Conservation (phyloP, 2,797 vertebrate genomes). For the Alfaro cultratus region DNA sequence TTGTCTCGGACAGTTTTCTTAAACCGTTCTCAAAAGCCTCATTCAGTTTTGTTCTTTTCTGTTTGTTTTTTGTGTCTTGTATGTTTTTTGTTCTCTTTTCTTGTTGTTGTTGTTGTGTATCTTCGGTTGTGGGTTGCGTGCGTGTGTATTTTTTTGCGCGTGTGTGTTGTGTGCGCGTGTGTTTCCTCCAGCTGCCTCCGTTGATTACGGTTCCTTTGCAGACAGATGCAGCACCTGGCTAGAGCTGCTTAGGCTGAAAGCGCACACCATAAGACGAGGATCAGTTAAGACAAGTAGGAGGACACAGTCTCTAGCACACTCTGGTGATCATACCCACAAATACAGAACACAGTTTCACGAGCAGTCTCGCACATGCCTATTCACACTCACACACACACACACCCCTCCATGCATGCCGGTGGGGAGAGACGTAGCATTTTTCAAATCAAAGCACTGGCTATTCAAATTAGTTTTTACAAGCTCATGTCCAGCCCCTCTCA, state of each 20-base stretch:
- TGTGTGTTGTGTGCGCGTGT: conserved; percentile 46
- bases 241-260: conserved; percentile 99
- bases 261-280: conserved; percentile 99
- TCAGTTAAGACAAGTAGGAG: conserved; percentile 99
- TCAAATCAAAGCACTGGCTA: conserved; percentile 65
- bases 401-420: conserved; percentile 80
- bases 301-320: conserved; percentile 91
- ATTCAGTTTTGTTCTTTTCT: conserved; percentile 88
- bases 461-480: conserved; percentile 84
- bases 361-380: conserved; percentile 33
- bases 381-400: conserved; percentile 70
- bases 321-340: conserved; percentile 87
- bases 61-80: conserved; percentile 61
- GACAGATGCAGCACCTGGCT: conserved; percentile 99
- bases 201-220: conserved; percentile 99
- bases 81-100: conserved; percentile 56
- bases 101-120: conserved; percentile 37
- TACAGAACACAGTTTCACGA: conserved; percentile 72
- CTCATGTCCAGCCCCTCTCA: conserved; percentile 76
- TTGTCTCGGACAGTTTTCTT: conserved; percentile 82
- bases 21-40: conserved; percentile 84
- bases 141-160: not conserved
- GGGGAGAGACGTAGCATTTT: conserved; percentile 78
- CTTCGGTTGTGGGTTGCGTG: conserved; percentile 49
- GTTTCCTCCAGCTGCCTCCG: conserved; percentile 94